Conservation (phyloP, 2,888 invertebrate genomes). For the Lithodes maja region DNA sequence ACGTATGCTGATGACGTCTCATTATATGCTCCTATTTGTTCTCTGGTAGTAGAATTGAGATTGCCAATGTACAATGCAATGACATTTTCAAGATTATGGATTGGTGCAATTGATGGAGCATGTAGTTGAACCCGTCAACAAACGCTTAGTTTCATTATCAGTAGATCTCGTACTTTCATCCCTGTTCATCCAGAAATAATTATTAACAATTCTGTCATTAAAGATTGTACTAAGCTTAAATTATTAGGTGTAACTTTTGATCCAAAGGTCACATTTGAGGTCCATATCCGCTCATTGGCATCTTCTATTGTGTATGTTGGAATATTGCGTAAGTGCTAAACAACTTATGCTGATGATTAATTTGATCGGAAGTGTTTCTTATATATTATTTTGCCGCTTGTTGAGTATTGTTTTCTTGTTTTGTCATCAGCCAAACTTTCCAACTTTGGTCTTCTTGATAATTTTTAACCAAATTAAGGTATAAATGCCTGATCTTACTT, state of each 20-base stretch:
- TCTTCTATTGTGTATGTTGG: not conserved
- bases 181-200: not conserved
- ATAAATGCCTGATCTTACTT: not conserved
- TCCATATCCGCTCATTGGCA: not conserved
- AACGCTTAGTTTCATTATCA: not conserved
- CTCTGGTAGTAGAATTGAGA: not conserved
- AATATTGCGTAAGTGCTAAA: too few species aligned
- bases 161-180: not conserved
- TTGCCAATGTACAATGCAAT: not conserved
- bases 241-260: not conserved
- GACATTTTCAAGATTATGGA: not conserved
- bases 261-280: not conserved
- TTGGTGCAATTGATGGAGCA: not conserved
- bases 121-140: not conserved
- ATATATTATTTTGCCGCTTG: too few species aligned
- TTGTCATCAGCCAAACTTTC: not conserved
- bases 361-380: too few species aligned
- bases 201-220: not conserved
- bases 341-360: too few species aligned
- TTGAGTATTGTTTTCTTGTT: not conserved
- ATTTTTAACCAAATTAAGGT: not conserved
- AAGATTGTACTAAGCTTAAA: not conserved
- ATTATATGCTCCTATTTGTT: not conserved
- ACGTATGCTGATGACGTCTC: not conserved
- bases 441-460: not conserved